Conservation (phyloP, 2,797 vertebrate genomes). For the Bothrops alternatus region DNA sequence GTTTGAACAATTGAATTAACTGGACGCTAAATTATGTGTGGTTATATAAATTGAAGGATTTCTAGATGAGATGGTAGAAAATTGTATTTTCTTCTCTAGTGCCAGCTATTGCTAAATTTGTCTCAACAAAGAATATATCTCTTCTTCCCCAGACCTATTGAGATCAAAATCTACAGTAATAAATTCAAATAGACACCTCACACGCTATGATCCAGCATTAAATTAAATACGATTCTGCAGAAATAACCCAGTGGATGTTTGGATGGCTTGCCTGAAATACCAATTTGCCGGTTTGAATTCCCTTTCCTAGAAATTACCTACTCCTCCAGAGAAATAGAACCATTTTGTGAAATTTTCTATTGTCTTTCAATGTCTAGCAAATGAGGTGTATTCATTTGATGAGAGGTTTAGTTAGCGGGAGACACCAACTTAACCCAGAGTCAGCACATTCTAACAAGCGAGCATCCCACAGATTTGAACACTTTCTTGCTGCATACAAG, state of each 20-base stretch:
- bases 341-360: background rate
- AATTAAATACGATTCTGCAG: background rate
- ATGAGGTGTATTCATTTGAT: background rate
- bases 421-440: background rate
- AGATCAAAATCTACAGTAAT: background rate
- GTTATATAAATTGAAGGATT: background rate
- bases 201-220: background rate
- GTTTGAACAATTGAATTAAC: conserved; percentile 39
- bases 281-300: background rate
- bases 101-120: background rate
- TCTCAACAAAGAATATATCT: background rate
- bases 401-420: background rate
- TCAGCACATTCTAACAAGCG: background rate
- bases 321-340: background rate
- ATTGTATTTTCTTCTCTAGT: background rate
- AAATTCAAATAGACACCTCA: background rate
- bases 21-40: conserved; percentile 12
- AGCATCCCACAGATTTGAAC: background rate
- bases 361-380: background rate
- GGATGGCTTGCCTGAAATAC: background rate
- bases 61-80: background rate
- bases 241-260: background rate
- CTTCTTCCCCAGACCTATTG: background rate
- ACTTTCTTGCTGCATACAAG: background rate
- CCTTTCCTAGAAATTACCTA: background rate